phyloP scores from a whole-genome alignment of 2,888 invertebrate species.

The Epirrita christyi region DNA sequence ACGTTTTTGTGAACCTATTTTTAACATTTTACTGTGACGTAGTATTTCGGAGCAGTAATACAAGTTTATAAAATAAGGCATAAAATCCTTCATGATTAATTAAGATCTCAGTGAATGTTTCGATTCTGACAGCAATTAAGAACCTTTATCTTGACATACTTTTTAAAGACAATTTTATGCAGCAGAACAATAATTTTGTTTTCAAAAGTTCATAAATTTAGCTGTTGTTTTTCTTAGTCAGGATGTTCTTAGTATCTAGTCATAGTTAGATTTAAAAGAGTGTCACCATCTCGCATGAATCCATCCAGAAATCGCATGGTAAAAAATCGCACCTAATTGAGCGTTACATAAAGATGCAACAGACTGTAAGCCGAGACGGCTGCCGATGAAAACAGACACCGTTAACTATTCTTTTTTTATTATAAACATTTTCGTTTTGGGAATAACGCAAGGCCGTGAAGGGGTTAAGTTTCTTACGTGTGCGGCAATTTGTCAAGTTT shows the following conservation, averaged over 20 bases:
- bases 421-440: slow-evolving; percentile 68
- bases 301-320: slow-evolving; percentile 49
- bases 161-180: background rate
- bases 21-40: too few relatives aligned
- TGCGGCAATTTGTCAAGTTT: slow-evolving; percentile 14
- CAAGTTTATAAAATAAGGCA: slow-evolving; percentile 1
- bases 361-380: slow-evolving; percentile 65
- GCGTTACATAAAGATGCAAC: slow-evolving; percentile 69
- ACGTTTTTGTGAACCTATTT: slow-evolving; percentile 9
- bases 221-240: too few relatives aligned
- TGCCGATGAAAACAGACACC: slow-evolving; percentile 68
- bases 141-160: background rate
- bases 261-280: too few relatives aligned
- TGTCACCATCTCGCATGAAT: slow-evolving; percentile 45
- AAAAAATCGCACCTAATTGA: slow-evolving; percentile 74
- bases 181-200: background rate
- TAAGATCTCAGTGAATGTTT: slow-evolving; percentile 3
- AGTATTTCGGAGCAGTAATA: slow-evolving; percentile 5
- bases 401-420: slow-evolving; percentile 56
- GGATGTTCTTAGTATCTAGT: too few relatives aligned
- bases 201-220: too few relatives aligned
- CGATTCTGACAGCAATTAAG: slow-evolving; percentile 14
- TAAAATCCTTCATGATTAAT: slow-evolving; percentile 9
- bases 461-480: slow-evolving; percentile 67
- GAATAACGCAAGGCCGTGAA: slow-evolving; percentile 52